Percentiles rank a stretch among this genome's conserved stretches.
phyloP scores from a whole-genome alignment of 2,797 vertebrate genomes.

The Pseudochaenichthys georgianus region DNA sequence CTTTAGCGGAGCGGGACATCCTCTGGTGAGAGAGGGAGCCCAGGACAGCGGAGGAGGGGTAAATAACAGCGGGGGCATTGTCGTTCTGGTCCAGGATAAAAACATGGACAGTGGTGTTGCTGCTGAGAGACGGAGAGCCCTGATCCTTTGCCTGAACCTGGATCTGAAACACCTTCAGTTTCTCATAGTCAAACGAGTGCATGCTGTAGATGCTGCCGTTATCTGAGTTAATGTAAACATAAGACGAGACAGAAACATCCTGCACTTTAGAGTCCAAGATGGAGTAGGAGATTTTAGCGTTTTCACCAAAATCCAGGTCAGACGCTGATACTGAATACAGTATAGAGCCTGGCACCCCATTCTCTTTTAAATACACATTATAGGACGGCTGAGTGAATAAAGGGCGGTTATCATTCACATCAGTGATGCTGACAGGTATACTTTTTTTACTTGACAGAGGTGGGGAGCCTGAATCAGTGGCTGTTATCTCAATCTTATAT shows the following conservation, averaged over 20 bases:
- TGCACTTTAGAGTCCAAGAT: constrained; percentile 82
- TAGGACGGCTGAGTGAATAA: constrained; percentile 84
- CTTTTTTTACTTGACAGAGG: constrained; percentile 82
- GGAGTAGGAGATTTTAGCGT: constrained; percentile 78
- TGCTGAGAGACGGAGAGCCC: constrained; percentile 77
- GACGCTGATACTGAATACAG: constrained; percentile 88
- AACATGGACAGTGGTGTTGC: constrained; percentile 80
- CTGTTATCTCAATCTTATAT: constrained; percentile 87
- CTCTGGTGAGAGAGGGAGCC: constrained; percentile 79
- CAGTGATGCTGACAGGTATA: constrained; percentile 86
- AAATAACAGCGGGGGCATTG: constrained; percentile 82
- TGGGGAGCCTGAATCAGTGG: constrained; percentile 85
- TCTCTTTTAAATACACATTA: constrained; percentile 89
- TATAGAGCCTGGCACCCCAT: constrained; percentile 85
- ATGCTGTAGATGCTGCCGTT: constrained; percentile 88
- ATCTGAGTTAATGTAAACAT: constrained; percentile 88
- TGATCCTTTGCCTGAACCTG: constrained; percentile 79
- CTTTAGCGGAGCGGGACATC: constrained; percentile 72
- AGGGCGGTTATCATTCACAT: constrained; percentile 91
- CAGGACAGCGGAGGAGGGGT: constrained; percentile 73
- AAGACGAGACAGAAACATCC: constrained; percentile 85
- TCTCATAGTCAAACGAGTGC: constrained; percentile 86
- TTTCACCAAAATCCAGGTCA: constrained; percentile 84
- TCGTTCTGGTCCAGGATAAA: constrained; percentile 84
- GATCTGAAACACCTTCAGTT: constrained; percentile 80